Base-by-base conservation (phyloP, 2,797 vertebrate genomes). In the Acanthurus leucopareius region DNA sequence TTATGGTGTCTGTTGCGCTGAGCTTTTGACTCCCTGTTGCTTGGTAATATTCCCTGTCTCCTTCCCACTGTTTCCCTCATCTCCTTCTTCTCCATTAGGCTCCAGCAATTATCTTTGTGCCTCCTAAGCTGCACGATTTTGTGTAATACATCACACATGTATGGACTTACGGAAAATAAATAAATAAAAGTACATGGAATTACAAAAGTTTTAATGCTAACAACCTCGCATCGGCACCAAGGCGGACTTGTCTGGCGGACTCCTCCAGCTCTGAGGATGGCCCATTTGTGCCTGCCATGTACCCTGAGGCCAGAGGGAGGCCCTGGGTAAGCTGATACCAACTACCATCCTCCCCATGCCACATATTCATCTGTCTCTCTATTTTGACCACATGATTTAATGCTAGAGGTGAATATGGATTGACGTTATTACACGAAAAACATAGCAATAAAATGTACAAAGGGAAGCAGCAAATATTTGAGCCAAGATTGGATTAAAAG, bases 301-400 rank as follows among this genome's bases (percentile, higher is more conserved):
- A 87, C 89, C 89, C 88, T 57, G 71, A 91, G 88, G 87, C 73
- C 76, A 70, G 59, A 80, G 80, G 79, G 75, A 89, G 87, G 84
- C 78, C 76, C 80, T 44, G 51, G 28, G 91, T 84, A 90, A 88
- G 73, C 74, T 75, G 85, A 90, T 74, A 90, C 69, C 73, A 64
- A 77, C 60, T 71, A 86, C 73, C 75, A 70, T 76, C 66, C 64
- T 80, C 70, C 69, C 63, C 25, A 10, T 1, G 17, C 65, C 66
- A 44, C 45, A 56, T 47, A 61, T 69, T 70, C 69, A 45, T 77
- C 82, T 89, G 81, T 57, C 67, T 78, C 69, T 74, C 42, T 80
- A 69, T 64, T 84, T 71, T 75, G 59, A 77, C 74, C 76, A 77
- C 75, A 84, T 5, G 6, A 51, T 56, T 62, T 49, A 71, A 75